phyloP scores from a whole-genome alignment of 2,888 invertebrate species.

The Eristalis arbustorum region DNA sequence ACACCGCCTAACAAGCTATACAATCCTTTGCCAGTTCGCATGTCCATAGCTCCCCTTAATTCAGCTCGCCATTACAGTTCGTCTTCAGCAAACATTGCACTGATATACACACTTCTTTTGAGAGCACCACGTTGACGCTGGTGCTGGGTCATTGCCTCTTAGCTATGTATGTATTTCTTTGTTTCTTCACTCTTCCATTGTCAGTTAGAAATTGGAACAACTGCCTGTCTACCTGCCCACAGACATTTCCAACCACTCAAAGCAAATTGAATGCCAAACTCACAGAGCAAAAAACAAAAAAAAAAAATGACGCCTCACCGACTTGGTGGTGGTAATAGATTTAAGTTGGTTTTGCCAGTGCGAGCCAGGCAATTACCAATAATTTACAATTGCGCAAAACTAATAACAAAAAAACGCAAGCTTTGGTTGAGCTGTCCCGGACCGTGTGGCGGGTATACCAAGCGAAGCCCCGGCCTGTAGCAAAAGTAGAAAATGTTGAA shows the following conservation, averaged over 20 bases:
- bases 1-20: constrained; percentile 26
- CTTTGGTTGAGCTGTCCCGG: background rate
- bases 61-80: background rate
- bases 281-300: background rate
- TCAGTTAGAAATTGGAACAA: constrained; percentile 65
- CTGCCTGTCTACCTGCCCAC: constrained; percentile 1
- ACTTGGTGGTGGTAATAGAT: constrained; percentile 29
- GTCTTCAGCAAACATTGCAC: background rate
- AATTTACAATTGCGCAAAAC: constrained; percentile 66
- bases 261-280: constrained; percentile 1
- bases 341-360: constrained; percentile 31
- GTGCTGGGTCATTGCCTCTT: constrained; percentile 64
- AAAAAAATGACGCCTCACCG: constrained; percentile 5
- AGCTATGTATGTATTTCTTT: constrained; percentile 24
- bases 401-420: constrained; percentile 17
- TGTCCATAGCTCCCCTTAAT: background rate
- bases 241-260: constrained; percentile 14
- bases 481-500: constrained; percentile 25
- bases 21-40: constrained; percentile 18
- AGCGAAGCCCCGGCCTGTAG: background rate
- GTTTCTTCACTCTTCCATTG: constrained; percentile 9
- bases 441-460: background rate
- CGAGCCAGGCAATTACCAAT: constrained; percentile 55
- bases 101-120: constrained; percentile 15
- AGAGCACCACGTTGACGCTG: constrained; percentile 32